Base-by-base conservation (phyloP, 2,888 invertebrate genomes). In the Acholoe squamosa region DNA sequence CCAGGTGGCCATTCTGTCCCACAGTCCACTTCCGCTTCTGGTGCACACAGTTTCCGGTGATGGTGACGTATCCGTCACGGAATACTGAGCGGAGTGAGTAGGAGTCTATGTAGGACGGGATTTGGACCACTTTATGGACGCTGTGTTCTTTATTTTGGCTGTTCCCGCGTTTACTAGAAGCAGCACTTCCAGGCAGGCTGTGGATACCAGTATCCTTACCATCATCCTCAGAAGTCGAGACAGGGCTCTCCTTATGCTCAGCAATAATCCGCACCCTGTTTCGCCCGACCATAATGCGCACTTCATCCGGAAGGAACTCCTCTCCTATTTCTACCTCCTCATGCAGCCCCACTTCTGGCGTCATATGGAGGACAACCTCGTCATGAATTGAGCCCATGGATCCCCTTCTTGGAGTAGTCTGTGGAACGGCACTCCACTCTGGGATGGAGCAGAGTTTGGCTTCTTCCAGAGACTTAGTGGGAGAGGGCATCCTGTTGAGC, bases 31-130 rank as follows among this genome's bases (percentile, higher is more conserved):
- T 51, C 86, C 86, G 52, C 31, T 86, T 51, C 22, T 86, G 25
- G 28, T 86, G 52, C 22, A 86, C 54, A 14, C n/a, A 10, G 28
- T 52, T 52, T 54, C 86, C 86, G 54, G 86, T 86, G 51, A 86
- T 56, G 28, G 28, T 28, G 16, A 86, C 86, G 31, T 25, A 12
- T 7, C 86, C 86, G 7, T 52, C 28, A 7, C 31, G 12, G 86
- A 54, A 86, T 0, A 56, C 56, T 0, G 86, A 54, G 22, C 33
- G 51, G 16, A 86, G 28, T 10, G 86, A 54, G 28, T 86, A 54
- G 1, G 86, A 56, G 56, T 86, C 86, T 12, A 86, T 56, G 56
- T 86, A 86, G 25, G 86, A 51, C 14, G 86, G 86, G 1, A 86
- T 31, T 1, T 52, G 52, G 0, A 86, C 86, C 31, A 86, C 56